Evolutionary conservation across 2,888 invertebrate genomes (phyloP).

Genomic region (Phania funesta): DNA sequence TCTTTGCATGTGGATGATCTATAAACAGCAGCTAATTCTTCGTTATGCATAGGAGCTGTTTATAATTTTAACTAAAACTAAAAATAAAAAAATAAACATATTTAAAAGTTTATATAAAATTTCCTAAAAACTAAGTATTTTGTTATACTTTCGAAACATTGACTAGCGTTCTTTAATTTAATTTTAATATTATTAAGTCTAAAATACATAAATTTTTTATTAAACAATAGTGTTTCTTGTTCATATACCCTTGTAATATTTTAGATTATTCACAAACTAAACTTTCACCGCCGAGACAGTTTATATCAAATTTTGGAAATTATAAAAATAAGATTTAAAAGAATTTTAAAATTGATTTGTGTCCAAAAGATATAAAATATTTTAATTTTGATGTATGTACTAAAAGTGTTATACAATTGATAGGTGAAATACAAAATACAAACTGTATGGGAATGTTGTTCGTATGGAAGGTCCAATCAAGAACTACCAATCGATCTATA

Average conservation of each 20-base stretch:
- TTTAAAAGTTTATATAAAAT: conserved; percentile 23
- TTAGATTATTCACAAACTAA: background rate
- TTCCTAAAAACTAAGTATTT: conserved; percentile 34
- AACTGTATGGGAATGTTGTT: too few relatives aligned
- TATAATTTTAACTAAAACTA: background rate
- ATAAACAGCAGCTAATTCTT: background rate
- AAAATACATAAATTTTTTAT: conserved; percentile 21
- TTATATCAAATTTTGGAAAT: too few relatives aligned
- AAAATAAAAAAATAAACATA: conserved; percentile 2
- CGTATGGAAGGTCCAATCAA: too few relatives aligned
- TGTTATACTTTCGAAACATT: conserved; percentile 53
- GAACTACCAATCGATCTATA: too few relatives aligned
- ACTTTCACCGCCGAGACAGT: too few relatives aligned
- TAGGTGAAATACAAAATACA: too few relatives aligned
- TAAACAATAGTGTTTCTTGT: conserved; percentile 34
- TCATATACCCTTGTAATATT: background rate
- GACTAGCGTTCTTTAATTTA: conserved; percentile 47
- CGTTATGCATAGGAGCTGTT: background rate
- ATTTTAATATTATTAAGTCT: conserved; percentile 13
- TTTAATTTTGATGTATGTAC: too few relatives aligned
- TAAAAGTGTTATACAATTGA: too few relatives aligned
- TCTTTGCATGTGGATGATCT: too few relatives aligned
- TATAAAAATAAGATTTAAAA: too few relatives aligned
- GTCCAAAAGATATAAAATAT: too few relatives aligned
- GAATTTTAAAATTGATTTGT: too few relatives aligned